Base-by-base conservation (phyloP, 1,140 invertebrate genomes). In the Ganaspis sp. region DNA sequence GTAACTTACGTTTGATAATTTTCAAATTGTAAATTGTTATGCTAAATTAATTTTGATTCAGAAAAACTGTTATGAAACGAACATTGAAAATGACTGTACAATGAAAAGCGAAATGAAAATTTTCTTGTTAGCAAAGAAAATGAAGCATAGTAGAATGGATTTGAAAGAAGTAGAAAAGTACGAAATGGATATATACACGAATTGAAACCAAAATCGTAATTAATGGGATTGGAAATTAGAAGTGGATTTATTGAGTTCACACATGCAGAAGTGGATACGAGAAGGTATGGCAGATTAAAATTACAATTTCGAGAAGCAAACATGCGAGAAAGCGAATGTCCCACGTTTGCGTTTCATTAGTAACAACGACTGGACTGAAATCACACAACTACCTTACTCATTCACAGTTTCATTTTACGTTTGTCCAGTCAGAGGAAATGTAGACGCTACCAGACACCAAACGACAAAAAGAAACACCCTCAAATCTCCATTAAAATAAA, bases 271-370 rank as follows among this genome's bases (percentile, higher is more conserved):
- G 49, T 4, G 37, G 11, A 75, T 26, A 72, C 0, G 23, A 69
- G 42, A 42, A 71, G 12, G 5, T 19, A 26, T 26, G 12, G 23
- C 1, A 37, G 45, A 74, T 9, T 53, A 40, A 81, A 83, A 81
- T 83, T 80, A 82, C 82, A 82, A 83, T 83, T 83, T 81, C 69
- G 64, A 19, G 54, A n/a, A 76, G 70, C 64, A 78, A 83, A 78
- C 45, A 75, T 69, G 53, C 53, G 53, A 58, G 21, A 26, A 21
- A 75, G 17, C 29, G 58, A 69, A 12, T 73, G 74, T 34, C n/a
- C 23, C 69, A 40, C 74, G 80, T 79, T 79, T 80, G 75, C 71
- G 80, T 83, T 81, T 81, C 75, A 81, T 83, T 81, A 77, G 73
- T 69, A 75, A 76, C 70, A 76, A 81, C 72, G 72, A 76, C n/a